Conservation (phyloP, 1,140 invertebrate genomes). For the Pogonognathellus flavescens region DNA sequence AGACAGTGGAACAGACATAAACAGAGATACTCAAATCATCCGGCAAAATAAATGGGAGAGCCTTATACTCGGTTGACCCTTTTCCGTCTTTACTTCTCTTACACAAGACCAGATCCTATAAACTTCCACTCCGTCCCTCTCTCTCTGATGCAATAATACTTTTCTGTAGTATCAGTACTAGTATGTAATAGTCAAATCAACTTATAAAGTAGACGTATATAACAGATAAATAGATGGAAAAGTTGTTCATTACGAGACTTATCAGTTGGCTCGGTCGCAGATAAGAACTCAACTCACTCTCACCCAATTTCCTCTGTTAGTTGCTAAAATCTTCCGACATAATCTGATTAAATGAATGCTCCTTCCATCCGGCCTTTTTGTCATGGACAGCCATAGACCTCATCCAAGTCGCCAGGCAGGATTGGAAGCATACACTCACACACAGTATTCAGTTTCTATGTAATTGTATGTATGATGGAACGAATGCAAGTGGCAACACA, state of each 20-base stretch:
- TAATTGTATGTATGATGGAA: too few relatives aligned
- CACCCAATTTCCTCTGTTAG: constrained; percentile 49
- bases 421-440: too few relatives aligned
- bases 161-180: neutral
- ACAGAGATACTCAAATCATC: constrained; percentile 36
- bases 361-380: constrained; percentile 34
- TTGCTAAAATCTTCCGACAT: constrained; percentile 35
- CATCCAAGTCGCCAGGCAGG: too few relatives aligned
- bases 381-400: neutral
- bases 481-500: too few relatives aligned
- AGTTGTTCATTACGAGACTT: constrained; percentile 42
- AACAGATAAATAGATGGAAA: constrained; percentile 35
- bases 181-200: neutral
- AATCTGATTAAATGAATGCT: constrained; percentile 43
- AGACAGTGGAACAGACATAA: too few relatives aligned
- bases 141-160: neutral
- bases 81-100: neutral
- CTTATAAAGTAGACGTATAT: constrained; percentile 33
- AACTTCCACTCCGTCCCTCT: neutral
- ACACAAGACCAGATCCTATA: neutral
- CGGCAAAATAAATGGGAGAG: constrained; percentile 46
- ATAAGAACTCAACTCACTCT: constrained; percentile 47
- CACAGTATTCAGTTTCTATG: too few relatives aligned
- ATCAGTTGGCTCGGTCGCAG: constrained; percentile 23
- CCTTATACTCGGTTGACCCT: constrained; percentile 21